phyloP scores from a whole-genome alignment of 2,113 vertebrate genomes.

The Chaetops frenatus region DNA sequence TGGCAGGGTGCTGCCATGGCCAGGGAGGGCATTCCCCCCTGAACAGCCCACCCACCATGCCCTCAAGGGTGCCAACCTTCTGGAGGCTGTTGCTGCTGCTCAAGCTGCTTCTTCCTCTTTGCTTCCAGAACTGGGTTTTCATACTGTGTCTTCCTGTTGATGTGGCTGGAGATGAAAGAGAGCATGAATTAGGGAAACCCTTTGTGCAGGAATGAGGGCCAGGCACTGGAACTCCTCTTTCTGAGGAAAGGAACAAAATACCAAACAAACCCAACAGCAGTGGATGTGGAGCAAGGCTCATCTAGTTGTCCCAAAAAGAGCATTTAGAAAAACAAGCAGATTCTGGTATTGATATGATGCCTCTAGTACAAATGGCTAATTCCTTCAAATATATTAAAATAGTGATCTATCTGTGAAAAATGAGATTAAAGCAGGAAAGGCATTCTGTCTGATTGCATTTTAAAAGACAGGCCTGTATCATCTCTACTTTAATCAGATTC shows the following conservation, averaged over 20 bases:
- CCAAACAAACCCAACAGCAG: background rate
- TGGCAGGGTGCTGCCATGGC: background rate
- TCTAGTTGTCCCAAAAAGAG: background rate
- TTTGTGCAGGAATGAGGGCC: background rate
- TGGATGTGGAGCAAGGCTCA: background rate
- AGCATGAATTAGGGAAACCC: slow-evolving; percentile 37
- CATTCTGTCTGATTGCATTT: background rate
- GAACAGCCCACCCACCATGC: background rate
- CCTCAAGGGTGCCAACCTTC: slow-evolving; percentile 82
- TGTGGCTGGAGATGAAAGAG: slow-evolving; percentile 81
- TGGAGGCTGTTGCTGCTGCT: slow-evolving; percentile 82
- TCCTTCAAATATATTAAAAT: background rate
- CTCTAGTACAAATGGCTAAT: background rate
- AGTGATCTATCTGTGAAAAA: background rate
- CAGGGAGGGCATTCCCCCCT: background rate
- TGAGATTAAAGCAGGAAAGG: background rate
- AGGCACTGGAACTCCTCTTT: background rate
- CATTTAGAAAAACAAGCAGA: background rate
- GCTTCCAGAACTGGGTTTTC: slow-evolving; percentile 96
- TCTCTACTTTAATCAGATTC: background rate
- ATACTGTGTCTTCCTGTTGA: slow-evolving; percentile 99
- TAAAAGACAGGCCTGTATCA: background rate
- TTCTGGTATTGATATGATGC: background rate
- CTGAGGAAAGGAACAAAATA: background rate
- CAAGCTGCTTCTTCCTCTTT: slow-evolving; percentile 92